Evolutionary conservation across 2,888 invertebrate species (phyloP).

Genomic region (Geotrupes spiniger): DNA sequence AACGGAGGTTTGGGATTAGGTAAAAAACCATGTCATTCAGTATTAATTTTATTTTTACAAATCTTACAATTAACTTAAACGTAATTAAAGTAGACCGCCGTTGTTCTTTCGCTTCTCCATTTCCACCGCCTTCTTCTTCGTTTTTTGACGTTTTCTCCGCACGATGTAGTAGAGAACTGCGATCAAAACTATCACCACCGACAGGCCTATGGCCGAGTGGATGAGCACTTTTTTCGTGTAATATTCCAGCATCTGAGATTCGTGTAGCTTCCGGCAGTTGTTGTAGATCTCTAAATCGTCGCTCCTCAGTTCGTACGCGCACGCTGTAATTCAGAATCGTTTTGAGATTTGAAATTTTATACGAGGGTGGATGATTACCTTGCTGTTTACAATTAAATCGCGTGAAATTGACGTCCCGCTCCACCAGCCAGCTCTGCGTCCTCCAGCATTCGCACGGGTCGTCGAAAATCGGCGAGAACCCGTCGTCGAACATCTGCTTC

Average conservation of each 20-base stretch:
- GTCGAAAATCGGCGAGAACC: conserved; percentile 37
- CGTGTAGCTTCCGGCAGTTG: conserved; percentile 24
- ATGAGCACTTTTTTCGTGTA: conserved; percentile 13
- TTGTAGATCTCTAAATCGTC: conserved; percentile 21
- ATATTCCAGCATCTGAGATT: conserved; percentile 10
- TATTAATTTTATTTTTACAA: not conserved
- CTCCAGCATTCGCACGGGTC: conserved; percentile 44
- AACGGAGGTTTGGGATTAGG: no score
- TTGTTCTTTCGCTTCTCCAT: not conserved
- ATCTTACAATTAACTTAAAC: conserved; percentile 9
- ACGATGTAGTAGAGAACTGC: conserved; percentile 10
- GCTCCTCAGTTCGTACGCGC: conserved; percentile 18
- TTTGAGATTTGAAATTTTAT: not conserved
- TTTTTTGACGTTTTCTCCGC: conserved; percentile 10
- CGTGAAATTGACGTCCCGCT: conserved; percentile 36
- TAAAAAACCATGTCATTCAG: no score
- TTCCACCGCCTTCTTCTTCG: conserved; percentile 8
- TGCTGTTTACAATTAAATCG: conserved; percentile 34
- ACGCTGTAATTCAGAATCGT: conserved; percentile 18
- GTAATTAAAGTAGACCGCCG: conserved; percentile 8
- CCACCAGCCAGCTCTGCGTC: conserved; percentile 40
- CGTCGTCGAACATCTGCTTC: conserved; percentile 35
- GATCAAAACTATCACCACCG: conserved; percentile 10
- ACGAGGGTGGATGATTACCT: conserved; percentile 30
- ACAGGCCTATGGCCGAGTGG: conserved; percentile 13